Evolutionary conservation across 2,113 vertebrate species (phyloP), one percentile per base, ranked within the genome.

Genomic region (Synchiropus splendidus): DNA sequence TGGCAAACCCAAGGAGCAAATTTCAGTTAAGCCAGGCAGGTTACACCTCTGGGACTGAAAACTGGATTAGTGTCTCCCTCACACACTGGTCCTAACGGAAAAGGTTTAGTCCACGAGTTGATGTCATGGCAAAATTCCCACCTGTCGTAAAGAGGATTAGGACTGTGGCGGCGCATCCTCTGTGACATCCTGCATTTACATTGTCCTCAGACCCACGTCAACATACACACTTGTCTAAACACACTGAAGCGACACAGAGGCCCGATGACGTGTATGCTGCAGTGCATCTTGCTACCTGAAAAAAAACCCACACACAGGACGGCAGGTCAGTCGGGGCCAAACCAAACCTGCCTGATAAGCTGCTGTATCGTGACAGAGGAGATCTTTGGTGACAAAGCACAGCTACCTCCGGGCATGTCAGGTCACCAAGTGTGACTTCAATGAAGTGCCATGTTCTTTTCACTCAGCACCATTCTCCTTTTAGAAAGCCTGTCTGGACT

Each of bases 71-170:
- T 39, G 39, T 39, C 48, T 21, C 43, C 41, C 37, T 13, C 42
- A 14, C 50, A 15, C 37, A 31, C 33, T n/a, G 10, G 37, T 54
- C 31, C 37, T 15, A 33, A 39, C 36, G 27, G 39, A 58, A 50
- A 37, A 42, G 58, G 57, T 45, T 66, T 50, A 61, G 47, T 51
- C 38, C 56, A 47, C 43, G 36, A 41, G 49, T 37, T 64, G 70
- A 71, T 75, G 74, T 71, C 72, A 72, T 14, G 30, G 47, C 48
- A 54, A 44, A 63, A 43, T 39, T 38, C 48, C 55, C 69, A 75
- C 59, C 69, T 71, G 61, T 41, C 51, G 51, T 58, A 57, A 61
- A 77, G 46, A 58, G 62, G 74, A 67, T 81, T 79, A 66, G 1
- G 12, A 27, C 30, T 21, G 53, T 18, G 46, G 36, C 41, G 39